Percentiles rank a stretch among this genome's conserved stretches.
Conservation (phyloP, 2,888 invertebrate species). For the Athalia rosae region DNA sequence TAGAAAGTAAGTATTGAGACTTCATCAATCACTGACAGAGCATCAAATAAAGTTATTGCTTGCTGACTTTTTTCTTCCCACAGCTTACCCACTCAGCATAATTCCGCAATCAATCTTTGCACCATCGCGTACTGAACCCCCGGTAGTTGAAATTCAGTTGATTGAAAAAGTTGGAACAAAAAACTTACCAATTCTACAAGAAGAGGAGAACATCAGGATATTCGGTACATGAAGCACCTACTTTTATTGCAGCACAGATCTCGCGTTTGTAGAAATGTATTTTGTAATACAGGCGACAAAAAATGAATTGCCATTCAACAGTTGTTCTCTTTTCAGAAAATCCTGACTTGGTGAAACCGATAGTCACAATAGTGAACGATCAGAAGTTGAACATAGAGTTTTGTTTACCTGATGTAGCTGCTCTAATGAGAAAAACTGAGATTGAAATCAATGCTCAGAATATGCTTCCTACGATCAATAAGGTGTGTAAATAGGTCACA, state of each 20-base stretch:
- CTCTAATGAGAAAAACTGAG: slow-evolving; percentile 61
- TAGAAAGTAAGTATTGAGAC: slow-evolving; percentile 51
- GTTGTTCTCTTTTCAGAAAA: slow-evolving; percentile 62
- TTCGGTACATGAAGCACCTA: slow-evolving; percentile 60
- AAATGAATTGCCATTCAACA: slow-evolving; percentile 2
- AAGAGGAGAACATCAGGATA: slow-evolving; percentile 66
- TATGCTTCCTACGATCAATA: slow-evolving; percentile 64
- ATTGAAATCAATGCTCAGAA: slow-evolving; percentile 64
- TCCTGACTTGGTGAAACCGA: slow-evolving; percentile 68
- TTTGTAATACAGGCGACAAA: not conserved
- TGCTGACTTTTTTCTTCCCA: slow-evolving; percentile 13
- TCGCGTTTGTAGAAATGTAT: not conserved
- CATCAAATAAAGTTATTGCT: slow-evolving; percentile 21
- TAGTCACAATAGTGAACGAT: slow-evolving; percentile 62
- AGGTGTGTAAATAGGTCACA: slow-evolving; percentile 57
- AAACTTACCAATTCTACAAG: slow-evolving; percentile 69
- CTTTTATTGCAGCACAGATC: not conserved
- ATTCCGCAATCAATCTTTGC: slow-evolving; percentile 65
- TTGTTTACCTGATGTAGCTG: slow-evolving; percentile 62
- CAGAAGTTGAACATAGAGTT: slow-evolving; percentile 65
- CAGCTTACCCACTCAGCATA: slow-evolving; percentile 61
- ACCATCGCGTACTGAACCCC: slow-evolving; percentile 63
- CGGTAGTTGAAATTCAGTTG: slow-evolving; percentile 66
- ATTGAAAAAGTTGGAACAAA: slow-evolving; percentile 67
- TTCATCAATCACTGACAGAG: not conserved